Base-by-base conservation (phyloP, 1,140 invertebrate species). In the Ctenoplectra terminalis region DNA sequence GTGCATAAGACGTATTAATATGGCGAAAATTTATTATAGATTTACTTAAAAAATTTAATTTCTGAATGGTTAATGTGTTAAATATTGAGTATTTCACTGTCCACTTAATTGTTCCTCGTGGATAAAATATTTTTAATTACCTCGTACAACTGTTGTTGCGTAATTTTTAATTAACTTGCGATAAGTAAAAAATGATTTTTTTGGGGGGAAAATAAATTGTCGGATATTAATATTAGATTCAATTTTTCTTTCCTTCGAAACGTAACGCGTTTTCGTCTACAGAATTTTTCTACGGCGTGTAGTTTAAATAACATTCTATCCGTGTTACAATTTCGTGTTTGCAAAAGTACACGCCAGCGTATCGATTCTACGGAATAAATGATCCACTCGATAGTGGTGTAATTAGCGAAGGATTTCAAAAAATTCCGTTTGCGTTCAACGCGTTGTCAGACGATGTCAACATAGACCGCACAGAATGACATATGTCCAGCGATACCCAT, bases 401-500 rank as follows among this genome's bases (percentile, higher is more conserved):
- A 78, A 71, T 61, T 37, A 50, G 9, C 26, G 7, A 40, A 26
- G 7, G 17, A 34, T 48, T 26, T 37, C 4, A 58, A 48, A 43
- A 58, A 58, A 70, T 67, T 58, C 7, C 26, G 9, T 0, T 20
- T 31, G 8, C 29, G 1, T 56, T 23, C n/a, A n/a, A n/a, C n/a
- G n/a, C 46, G 17, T 23, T 34, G 6, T 29, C 13, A 8, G 31
- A 64, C n/a, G 8, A 69, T 43, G 29, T 46, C 13, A 40, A 52
- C 0, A 34, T 37, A 46, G 20, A 29, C 0, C 31, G 23, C 48
- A 20, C 7, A 17, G n/a, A 15, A 17, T 20, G 37, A 71, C n/a
- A 23, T 29, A n/a, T 29, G 17, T 61, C 5, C 1, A 34, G 31
- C 26, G n/a, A 75, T 76, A 61, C 2, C 67, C 79, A 80, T 76